These are phyloP conservation scores for Marisa cornuarietis DNA, from an alignment of 1,140 invertebrate species.

Conservation along the genomic window DNA sequence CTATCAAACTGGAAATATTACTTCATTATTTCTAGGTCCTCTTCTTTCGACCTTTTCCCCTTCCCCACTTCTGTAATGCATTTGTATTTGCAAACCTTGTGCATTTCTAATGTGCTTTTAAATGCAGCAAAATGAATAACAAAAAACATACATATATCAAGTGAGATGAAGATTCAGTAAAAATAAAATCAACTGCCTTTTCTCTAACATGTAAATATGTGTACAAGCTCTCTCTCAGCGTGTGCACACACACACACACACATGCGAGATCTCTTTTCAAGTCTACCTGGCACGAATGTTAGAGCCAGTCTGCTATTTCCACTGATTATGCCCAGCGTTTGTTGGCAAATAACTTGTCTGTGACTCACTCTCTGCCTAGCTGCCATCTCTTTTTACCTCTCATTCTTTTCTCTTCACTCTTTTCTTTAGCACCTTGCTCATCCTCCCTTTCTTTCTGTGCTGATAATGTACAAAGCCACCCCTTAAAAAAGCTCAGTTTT, in stretches of 20 bases:
- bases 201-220: too few relatives aligned
- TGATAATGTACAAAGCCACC: background rate
- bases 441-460: background rate
- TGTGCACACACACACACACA: too few relatives aligned
- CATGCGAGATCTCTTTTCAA: too few relatives aligned
- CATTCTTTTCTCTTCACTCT: background rate
- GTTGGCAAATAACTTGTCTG: slow-evolving; percentile 23
- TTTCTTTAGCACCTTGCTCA: background rate
- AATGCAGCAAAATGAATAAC: too few relatives aligned
- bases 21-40: background rate
- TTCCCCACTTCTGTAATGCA: background rate
- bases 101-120: too few relatives aligned
- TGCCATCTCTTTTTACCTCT: slow-evolving; percentile 1
- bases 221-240: too few relatives aligned
- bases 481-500: too few relatives aligned
- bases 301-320: slow-evolving; percentile 17
- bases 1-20: background rate
- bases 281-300: background rate
- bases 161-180: too few relatives aligned
- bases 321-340: slow-evolving; percentile 19
- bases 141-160: too few relatives aligned
- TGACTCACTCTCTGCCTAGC: slow-evolving; percentile 16
- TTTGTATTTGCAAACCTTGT: too few relatives aligned
- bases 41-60: background rate
- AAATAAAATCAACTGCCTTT: too few relatives aligned